These are phyloP conservation scores for Nylanderia fulva DNA, from an alignment of 1,140 invertebrate species.

Conservation along the genomic window DNA sequence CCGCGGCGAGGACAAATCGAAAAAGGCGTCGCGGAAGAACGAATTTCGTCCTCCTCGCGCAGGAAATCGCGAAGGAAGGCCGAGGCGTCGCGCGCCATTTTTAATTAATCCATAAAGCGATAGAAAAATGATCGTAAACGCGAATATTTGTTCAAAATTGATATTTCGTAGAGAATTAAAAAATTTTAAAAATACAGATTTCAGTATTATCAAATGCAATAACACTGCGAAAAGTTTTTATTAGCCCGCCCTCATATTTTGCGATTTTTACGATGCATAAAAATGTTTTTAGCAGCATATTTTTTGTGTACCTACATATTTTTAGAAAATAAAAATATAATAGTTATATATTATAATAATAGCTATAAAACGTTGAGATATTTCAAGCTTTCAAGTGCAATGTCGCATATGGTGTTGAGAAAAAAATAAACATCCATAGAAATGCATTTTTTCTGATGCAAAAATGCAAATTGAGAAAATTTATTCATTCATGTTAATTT, in stretches of 20 bases:
- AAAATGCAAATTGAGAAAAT: neutral
- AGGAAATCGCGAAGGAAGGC: constrained; percentile 11
- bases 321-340: too few species aligned
- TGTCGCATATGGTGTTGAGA: neutral
- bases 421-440: neutral
- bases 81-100: too few species aligned
- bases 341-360: too few species aligned
- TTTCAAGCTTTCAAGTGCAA: neutral
- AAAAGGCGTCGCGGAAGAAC: constrained; percentile 13
- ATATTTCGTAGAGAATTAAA: neutral
- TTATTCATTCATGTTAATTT: constrained; percentile 15
- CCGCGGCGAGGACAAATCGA: neutral
- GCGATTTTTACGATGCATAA: neutral
- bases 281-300: neutral
- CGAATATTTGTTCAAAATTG: neutral
- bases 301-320: neutral
- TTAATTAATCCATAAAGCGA: too few species aligned
- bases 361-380: too few species aligned
- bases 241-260: neutral
- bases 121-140: neutral
- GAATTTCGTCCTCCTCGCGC: constrained; percentile 16
- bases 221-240: neutral
- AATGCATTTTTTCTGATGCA: constrained; percentile 19
- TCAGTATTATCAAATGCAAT: neutral
- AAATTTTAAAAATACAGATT: neutral